Conservation (phyloP, 2,888 invertebrate species). For the Notodonta dromedarius region DNA sequence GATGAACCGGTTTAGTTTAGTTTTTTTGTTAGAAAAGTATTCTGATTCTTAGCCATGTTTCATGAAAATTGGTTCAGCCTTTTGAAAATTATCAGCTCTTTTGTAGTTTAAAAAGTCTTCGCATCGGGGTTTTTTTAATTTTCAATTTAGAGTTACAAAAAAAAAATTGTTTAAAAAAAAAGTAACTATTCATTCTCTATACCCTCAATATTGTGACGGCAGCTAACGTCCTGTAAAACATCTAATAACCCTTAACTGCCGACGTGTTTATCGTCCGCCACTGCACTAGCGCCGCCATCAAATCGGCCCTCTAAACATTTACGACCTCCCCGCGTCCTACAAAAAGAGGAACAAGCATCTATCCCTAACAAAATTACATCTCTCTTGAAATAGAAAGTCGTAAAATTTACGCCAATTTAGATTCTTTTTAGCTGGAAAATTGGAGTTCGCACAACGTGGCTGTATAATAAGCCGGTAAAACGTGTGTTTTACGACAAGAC, state of each 20-base stretch:
- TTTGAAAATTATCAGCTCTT: too few species aligned
- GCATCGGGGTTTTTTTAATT: too few species aligned
- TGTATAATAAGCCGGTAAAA: slow-evolving; percentile 74
- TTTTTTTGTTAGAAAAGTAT: too few species aligned
- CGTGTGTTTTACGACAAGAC: slow-evolving; percentile 66
- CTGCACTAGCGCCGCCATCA: neutral
- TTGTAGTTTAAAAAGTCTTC: too few species aligned
- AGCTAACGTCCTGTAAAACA: neutral
- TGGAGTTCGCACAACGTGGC: slow-evolving; percentile 58
- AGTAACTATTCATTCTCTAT: neutral
- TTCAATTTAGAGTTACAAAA: too few species aligned
- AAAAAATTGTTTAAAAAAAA: too few species aligned
- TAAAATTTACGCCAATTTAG: slow-evolving; percentile 76
- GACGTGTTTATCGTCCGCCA: slow-evolving; percentile 3
- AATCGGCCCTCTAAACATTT: slow-evolving; percentile 34
- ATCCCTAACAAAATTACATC: slow-evolving; percentile 51
- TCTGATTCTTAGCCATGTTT: too few species aligned
- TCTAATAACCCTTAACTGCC: slow-evolving; percentile 3
- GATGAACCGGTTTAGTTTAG: too few species aligned
- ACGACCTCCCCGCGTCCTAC: slow-evolving; percentile 29
- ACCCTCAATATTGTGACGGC: neutral
- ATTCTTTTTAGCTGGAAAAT: slow-evolving; percentile 60
- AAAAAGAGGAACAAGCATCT: slow-evolving; percentile 34
- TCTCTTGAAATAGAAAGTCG: slow-evolving; percentile 55
- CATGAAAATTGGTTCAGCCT: too few species aligned